Percentiles rank a stretch among this genome's conserved stretches.
These are phyloP conservation scores for Sesamia inferens DNA, from an alignment of 2,888 invertebrate genomes.

Conservation along the genomic window DNA sequence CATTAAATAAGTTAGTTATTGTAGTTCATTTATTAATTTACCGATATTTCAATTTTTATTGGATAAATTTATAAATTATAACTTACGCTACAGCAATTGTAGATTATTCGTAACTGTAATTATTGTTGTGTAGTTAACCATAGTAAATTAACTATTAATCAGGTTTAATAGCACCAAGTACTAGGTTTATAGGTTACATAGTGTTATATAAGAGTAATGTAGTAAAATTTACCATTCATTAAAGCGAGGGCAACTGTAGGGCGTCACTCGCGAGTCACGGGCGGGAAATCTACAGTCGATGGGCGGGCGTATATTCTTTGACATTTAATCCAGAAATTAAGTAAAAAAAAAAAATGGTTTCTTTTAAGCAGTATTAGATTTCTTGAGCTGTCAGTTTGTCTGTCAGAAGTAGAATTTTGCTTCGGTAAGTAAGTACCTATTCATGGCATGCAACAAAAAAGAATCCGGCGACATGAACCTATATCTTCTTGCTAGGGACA, in stretches of 20 bases:
- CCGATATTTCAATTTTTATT: background rate
- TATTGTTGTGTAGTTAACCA: background rate
- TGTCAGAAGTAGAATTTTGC: too few species aligned
- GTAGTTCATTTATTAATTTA: background rate
- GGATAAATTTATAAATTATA: too few species aligned
- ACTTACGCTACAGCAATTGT: background rate
- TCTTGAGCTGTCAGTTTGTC: too few species aligned
- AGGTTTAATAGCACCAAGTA: background rate
- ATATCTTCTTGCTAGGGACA: too few species aligned
- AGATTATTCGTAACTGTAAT: background rate
- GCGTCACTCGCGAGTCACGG: constrained; percentile 45
- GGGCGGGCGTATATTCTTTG: constrained; percentile 21
- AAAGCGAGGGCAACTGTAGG: constrained; percentile 54
- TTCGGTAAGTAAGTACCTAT: too few species aligned
- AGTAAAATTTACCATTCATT: constrained; percentile 9
- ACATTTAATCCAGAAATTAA: background rate
- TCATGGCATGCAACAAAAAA: too few species aligned
- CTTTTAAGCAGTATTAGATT: too few species aligned
- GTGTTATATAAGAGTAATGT: constrained; percentile 35
- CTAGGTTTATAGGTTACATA: background rate
- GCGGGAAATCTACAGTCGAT: constrained; percentile 33
- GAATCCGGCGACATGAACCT: too few species aligned
- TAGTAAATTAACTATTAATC: background rate
- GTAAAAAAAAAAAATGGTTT: too few species aligned
- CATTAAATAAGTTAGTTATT: background rate